These are phyloP conservation scores for Aurelia aurita complex sp. Pacific DNA, from an alignment of 30 jellyfish, hydroid and myxozoan species.

Conservation along the genomic window DNA sequence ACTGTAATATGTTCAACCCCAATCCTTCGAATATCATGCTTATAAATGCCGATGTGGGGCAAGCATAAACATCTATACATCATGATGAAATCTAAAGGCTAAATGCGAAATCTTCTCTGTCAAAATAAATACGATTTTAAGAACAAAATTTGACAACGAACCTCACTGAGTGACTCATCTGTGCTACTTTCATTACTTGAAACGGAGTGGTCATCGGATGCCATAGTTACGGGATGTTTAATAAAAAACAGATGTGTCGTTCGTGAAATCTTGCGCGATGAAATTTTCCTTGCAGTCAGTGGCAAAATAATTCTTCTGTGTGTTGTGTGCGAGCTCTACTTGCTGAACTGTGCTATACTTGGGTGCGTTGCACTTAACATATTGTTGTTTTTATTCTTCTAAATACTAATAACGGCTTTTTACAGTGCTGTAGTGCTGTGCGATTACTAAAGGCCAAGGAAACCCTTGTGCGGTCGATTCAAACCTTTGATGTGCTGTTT, in stretches of 20 bases:
- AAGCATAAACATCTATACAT: too few relatives aligned
- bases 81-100: too few relatives aligned
- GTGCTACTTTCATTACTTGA: constrained; percentile 67
- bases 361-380: background rate
- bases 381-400: background rate
- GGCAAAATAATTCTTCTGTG: background rate
- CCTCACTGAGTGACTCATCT: constrained; percentile 53
- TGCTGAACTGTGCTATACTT: background rate
- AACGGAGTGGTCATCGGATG: constrained; percentile 56
- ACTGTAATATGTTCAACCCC: too few relatives aligned
- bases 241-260: background rate
- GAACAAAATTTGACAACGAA: background rate
- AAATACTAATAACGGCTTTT: background rate
- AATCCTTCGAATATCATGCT: too few relatives aligned
- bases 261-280: background rate
- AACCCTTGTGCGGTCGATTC: constrained; percentile 72
- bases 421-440: constrained; percentile 55
- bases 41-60: too few relatives aligned
- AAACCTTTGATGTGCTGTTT: constrained; percentile 39
- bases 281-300: background rate
- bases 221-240: constrained; percentile 52
- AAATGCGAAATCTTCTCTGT: too few relatives aligned
- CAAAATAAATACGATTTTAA: too few relatives aligned
- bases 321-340: too few relatives aligned
- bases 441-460: constrained; percentile 47